A percentile compares a stretch with the other conserved stretches of the same genome.
Evolutionary conservation across 2,888 invertebrate genomes (phyloP).

Genomic region (Tholera decimalis): DNA sequence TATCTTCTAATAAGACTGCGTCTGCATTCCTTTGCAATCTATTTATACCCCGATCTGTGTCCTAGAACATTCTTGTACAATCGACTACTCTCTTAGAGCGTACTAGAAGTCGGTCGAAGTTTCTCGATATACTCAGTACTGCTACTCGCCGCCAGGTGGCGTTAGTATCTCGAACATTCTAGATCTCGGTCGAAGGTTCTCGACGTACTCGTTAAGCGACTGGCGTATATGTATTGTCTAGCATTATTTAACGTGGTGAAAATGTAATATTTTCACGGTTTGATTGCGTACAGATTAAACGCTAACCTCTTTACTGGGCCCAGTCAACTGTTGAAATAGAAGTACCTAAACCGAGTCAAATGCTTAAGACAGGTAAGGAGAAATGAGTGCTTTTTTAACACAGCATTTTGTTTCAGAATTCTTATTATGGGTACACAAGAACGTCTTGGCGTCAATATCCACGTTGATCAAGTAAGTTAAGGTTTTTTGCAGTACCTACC

Average conservation of each 20-base stretch:
- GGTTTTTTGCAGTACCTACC: not conserved
- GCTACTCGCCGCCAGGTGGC: too few relatives aligned
- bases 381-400: not conserved
- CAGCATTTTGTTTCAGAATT: constrained; percentile 92
- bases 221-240: too few relatives aligned
- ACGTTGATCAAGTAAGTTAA: constrained; percentile 95
- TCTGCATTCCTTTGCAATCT: too few relatives aligned
- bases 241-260: not conserved
- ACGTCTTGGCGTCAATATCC: constrained; percentile 98
- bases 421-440: constrained; percentile 99
- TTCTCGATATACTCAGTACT: too few relatives aligned
- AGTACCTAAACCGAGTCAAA: constrained; percentile 3
- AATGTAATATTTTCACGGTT: not conserved
- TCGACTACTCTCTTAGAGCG: too few relatives aligned
- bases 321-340: not conserved
- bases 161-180: too few relatives aligned
- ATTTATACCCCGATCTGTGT: too few relatives aligned
- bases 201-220: too few relatives aligned
- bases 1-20: too few relatives aligned
- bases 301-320: constrained; percentile 4
- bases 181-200: too few relatives aligned
- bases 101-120: too few relatives aligned
- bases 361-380: not conserved
- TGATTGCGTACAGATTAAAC: constrained; percentile 12
- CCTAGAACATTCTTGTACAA: too few relatives aligned